Percentiles rank a stretch among this genome's conserved stretches.
Conservation (phyloP, 2,888 invertebrate genomes). For the Timema cristinae region DNA sequence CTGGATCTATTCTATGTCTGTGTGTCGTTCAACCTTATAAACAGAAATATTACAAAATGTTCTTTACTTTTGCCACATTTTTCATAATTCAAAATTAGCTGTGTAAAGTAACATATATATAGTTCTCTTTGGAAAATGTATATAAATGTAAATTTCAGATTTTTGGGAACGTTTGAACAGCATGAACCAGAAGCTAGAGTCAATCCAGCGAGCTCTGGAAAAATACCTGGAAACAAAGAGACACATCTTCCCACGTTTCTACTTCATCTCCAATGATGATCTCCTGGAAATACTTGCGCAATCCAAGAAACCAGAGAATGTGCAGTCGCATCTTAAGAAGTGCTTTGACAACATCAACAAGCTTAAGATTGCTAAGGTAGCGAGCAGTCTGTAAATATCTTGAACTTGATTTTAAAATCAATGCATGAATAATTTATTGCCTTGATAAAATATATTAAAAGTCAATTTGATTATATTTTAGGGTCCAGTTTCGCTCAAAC, state of each 20-base stretch:
- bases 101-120: too few relatives aligned
- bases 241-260: conserved; percentile 80
- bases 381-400: conserved; percentile 26
- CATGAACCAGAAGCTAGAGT: conserved; percentile 72
- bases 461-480: neutral
- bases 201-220: conserved; percentile 77
- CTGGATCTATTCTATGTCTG: too few relatives aligned
- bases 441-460: neutral
- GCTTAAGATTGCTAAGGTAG: conserved; percentile 63
- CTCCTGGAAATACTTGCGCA: conserved; percentile 81
- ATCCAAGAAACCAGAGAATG: conserved; percentile 74
- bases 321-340: conserved; percentile 84
- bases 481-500: conserved; percentile 39
- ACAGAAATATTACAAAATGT: too few relatives aligned
- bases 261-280: conserved; percentile 80
- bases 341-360: conserved; percentile 81
- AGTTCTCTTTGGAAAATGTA: too few relatives aligned
- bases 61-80: too few relatives aligned
- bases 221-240: conserved; percentile 84
- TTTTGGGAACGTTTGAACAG: conserved; percentile 63
- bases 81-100: too few relatives aligned
- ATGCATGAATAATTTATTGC: neutral
- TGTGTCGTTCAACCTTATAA: too few relatives aligned
- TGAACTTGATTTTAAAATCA: neutral
- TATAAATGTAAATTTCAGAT: conserved; percentile 35